Evolutionary conservation across 1,140 invertebrate species (phyloP).

Genomic region (Trigoniulus corallinus): DNA sequence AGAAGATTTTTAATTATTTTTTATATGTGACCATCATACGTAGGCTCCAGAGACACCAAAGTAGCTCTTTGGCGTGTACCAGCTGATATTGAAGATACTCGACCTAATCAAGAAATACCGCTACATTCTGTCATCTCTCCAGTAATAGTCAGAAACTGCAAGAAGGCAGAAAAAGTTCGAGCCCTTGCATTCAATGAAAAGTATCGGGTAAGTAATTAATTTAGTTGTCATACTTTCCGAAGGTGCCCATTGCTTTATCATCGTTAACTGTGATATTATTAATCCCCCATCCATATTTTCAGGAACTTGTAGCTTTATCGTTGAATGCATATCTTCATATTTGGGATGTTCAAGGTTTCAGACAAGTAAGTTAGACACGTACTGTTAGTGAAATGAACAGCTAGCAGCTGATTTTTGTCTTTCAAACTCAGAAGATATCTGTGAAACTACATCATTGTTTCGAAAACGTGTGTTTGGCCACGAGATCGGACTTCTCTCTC

Average conservation of each 20-base stretch:
- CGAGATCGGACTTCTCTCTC: conserved; percentile 52
- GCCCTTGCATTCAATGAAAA: conserved; percentile 68
- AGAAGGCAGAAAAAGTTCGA: conserved; percentile 52
- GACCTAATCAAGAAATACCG: conserved; percentile 15
- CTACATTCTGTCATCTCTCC: conserved; percentile 40
- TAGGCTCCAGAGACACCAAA: conserved; percentile 54
- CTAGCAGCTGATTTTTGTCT: no score
- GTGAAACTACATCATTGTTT: conserved; percentile 70
- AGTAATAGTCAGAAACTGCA: conserved; percentile 53
- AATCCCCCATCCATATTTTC: conserved; percentile 32
- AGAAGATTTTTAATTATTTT: no score
- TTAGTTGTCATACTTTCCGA: not conserved
- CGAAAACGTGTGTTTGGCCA: conserved; percentile 84
- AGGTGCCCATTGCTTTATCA: no score
- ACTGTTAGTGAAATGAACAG: no score
- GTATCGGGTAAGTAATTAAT: conserved; percentile 16
- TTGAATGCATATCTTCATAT: conserved; percentile 80
- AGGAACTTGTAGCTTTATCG: conserved; percentile 79
- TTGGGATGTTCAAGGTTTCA: conserved; percentile 71
- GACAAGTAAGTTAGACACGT: conserved; percentile 42
- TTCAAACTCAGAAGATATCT: no score
- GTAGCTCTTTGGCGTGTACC: conserved; percentile 34
- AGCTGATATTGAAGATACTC: conserved; percentile 11
- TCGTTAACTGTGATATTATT: no score
- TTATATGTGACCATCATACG: not conserved